Evolutionary conservation across 2,113 vertebrate species (phyloP).

Genomic region (Gobio gobio): DNA sequence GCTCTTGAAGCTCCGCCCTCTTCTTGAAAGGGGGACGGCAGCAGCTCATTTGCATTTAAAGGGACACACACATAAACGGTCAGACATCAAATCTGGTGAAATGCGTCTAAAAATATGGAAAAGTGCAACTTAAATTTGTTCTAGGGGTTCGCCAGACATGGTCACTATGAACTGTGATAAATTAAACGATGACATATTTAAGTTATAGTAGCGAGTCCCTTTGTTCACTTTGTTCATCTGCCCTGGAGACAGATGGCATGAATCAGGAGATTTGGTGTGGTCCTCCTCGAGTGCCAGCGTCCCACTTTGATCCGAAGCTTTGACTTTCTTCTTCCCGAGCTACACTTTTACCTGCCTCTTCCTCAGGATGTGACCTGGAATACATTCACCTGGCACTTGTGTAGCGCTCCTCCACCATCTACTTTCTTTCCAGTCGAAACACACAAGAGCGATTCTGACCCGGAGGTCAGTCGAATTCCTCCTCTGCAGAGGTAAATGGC

Average conservation of each 20-base stretch:
- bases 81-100: background rate
- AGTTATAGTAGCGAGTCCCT: background rate
- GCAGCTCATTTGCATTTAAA: too few species aligned
- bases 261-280: conserved; percentile 43
- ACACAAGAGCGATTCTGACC: conserved; percentile 3
- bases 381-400: conserved; percentile 37
- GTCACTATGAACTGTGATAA: background rate
- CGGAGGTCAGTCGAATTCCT: conserved; percentile 54
- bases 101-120: background rate
- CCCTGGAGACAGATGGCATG: background rate
- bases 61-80: too few species aligned
- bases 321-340: conserved; percentile 19
- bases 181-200: background rate
- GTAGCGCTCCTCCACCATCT: background rate
- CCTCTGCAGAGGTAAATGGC: conserved; percentile 53
- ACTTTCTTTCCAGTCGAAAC: conserved; percentile 47
- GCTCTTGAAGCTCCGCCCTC: too few species aligned
- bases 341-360: conserved; percentile 30
- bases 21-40: too few species aligned
- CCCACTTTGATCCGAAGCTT: conserved; percentile 40
- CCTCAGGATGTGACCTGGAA: conserved; percentile 15
- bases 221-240: background rate
- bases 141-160: background rate
- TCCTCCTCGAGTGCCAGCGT: conserved; percentile 32
- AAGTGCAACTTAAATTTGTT: too few species aligned